Percentiles rank a stretch among this genome's conserved stretches.
Conservation (phyloP, 2,113 vertebrate genomes). For the Plotosus lineatus region DNA sequence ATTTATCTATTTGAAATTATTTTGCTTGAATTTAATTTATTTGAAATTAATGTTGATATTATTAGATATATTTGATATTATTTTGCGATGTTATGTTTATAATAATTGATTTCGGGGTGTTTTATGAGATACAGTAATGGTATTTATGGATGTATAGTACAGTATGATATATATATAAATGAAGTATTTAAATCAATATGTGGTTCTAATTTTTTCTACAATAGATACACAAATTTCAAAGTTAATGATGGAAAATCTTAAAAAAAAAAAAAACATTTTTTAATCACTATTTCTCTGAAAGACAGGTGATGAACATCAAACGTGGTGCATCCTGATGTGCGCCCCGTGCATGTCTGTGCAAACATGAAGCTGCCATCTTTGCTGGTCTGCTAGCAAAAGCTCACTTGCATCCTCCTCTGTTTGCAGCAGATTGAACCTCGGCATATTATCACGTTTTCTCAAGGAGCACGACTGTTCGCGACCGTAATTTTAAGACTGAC, state of each 20-base stretch:
- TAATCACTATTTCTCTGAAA: not conserved
- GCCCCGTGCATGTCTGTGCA: too few species aligned
- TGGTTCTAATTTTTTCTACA: not conserved
- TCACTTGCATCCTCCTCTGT: not conserved
- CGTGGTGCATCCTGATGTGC: not conserved
- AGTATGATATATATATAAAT: not conserved
- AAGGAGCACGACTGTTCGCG: not conserved
- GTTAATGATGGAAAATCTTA: not conserved
- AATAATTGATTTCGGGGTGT: too few species aligned
- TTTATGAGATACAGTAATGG: too few species aligned
- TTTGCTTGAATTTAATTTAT: too few species aligned
- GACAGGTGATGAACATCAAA: not conserved
- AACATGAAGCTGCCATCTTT: not conserved
- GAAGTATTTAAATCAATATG: not conserved
- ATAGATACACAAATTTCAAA: not conserved
- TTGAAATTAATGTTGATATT: too few species aligned
- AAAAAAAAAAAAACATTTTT: not conserved
- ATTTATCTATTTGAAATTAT: too few species aligned
- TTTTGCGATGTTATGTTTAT: too few species aligned
- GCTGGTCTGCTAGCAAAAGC: not conserved
- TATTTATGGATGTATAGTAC: too few species aligned
- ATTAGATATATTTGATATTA: too few species aligned
- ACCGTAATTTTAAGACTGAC: conserved; percentile 22
- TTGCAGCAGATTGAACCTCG: not conserved
- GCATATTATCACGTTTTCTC: not conserved